phyloP scores from a whole-genome alignment of 2,797 vertebrate species.

The Oryzias dopingdopingensis region DNA sequence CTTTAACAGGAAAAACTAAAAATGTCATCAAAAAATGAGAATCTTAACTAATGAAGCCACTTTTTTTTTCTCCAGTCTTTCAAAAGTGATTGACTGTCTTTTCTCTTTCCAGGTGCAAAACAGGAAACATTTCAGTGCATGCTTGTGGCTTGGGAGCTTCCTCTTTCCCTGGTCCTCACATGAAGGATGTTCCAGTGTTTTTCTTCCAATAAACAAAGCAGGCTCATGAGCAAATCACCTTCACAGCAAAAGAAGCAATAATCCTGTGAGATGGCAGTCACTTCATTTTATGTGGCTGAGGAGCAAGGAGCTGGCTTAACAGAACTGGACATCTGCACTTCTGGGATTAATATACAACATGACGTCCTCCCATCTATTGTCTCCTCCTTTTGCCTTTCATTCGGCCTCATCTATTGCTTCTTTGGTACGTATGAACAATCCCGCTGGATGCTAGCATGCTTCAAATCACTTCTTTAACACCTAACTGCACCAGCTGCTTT shows the following conservation, averaged over 20 bases:
- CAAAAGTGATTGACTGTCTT: constrained; percentile 2
- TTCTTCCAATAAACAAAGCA: constrained; percentile 38
- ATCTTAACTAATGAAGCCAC: too few species aligned
- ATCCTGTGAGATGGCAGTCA: constrained; percentile 67
- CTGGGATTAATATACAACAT: constrained; percentile 73
- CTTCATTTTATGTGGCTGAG: constrained; percentile 65
- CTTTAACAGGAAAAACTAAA: too few species aligned
- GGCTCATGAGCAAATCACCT: constrained; percentile 18
- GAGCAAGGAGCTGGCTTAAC: constrained; percentile 61
- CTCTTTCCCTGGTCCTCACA: constrained; percentile 44
- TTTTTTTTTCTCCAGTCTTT: background rate
- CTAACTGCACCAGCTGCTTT: constrained; percentile 5
- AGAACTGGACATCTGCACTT: constrained; percentile 68
- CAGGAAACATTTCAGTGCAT: constrained; percentile 44
- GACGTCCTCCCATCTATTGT: constrained; percentile 80
- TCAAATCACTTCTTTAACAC: background rate
- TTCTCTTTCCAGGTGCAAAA: constrained; percentile 60
- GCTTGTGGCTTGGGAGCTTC: constrained; percentile 41
- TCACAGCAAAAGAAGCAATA: constrained; percentile 21
- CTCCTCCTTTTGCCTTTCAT: constrained; percentile 79
- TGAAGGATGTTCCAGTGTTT: constrained; percentile 12
- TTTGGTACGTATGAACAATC: constrained; percentile 77
- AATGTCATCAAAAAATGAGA: too few species aligned
- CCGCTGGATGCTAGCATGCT: background rate
- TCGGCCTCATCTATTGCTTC: constrained; percentile 87